phyloP scores from a whole-genome alignment of 2,888 invertebrate genomes.

The Dione vanillae region DNA sequence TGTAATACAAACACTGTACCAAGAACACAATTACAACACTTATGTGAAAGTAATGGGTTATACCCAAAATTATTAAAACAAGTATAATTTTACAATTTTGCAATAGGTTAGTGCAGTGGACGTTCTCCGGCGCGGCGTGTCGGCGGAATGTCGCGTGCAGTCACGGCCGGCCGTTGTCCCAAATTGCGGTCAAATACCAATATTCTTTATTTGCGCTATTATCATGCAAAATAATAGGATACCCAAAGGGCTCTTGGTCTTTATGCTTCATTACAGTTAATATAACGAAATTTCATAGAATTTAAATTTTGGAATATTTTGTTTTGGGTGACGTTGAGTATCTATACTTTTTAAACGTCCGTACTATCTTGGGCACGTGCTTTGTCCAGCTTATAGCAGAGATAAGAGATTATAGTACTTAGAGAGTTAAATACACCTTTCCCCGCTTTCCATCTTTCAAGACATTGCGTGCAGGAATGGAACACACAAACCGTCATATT shows the following conservation, averaged over 20 bases:
- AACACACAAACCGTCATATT: too few relatives aligned
- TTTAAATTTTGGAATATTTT: not conserved
- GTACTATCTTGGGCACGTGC: too few relatives aligned
- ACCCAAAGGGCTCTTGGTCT: not conserved
- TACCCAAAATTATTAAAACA: not conserved
- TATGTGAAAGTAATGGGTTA: too few relatives aligned
- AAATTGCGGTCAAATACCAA: conserved; percentile 54
- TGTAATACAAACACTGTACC: too few relatives aligned
- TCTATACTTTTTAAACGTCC: too few relatives aligned
- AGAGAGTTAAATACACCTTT: too few relatives aligned
- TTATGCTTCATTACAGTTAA: not conserved
- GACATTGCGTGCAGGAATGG: too few relatives aligned
- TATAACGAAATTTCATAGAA: not conserved
- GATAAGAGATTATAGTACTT: too few relatives aligned
- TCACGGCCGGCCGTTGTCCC: conserved; percentile 71
- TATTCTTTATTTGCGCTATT: conserved; percentile 25
- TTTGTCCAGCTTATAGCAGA: too few relatives aligned
- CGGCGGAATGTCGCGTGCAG: conserved; percentile 48
- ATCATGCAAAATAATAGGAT: conserved; percentile 14
- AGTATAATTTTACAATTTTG: conserved; percentile 6
- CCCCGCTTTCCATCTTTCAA: too few relatives aligned
- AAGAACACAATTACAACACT: too few relatives aligned
- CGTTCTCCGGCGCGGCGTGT: conserved; percentile 22
- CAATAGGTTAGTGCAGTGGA: conserved; percentile 18
- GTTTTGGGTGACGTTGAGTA: too few relatives aligned